Base-by-base conservation (phyloP, 1,140 invertebrate genomes). In the Papilio glaucus region DNA sequence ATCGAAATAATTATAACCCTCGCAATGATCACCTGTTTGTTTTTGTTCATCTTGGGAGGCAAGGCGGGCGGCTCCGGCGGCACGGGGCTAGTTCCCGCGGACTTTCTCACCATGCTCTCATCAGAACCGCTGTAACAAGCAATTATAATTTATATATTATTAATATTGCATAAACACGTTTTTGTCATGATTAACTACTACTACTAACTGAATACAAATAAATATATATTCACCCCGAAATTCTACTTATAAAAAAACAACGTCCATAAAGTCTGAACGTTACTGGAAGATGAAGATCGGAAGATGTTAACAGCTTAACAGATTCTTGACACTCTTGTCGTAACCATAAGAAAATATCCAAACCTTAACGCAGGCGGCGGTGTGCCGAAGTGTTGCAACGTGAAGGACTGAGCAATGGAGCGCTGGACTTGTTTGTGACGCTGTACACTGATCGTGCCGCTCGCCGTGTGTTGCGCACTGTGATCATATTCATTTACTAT, bases 21-120 rank as follows among this genome's bases (percentile, higher is more conserved):
- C n/a, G n/a, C n/a, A n/a, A 33, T 33, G 2, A 33, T 33, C 29
- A 93, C 91, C 88, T 89, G 91, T 87, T 89, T 84, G 86, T 84
- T 90, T 89, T 95, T 82, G 80, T 93, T 89, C 94, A 92, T 94
- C 92, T 97, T 97, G 65, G 97, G 97, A 69, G 97, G 97, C 77
- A 97, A 89, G 15, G 96, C 96, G 13, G 97, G 97, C 42, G 96
- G 96, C 74, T 94, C 92, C 85, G 85, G 81, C 2, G 93, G 88
- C 21, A 88, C 79, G 8, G 87, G 85, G 75, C 86, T 87, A 53
- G 84, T 82, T 71, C 87, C 82, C 72, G 83, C 85, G 67, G 87
- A 87, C 8, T 85, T 85, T 9, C 79, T 81, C 78, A 90, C 85
- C 13, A 91, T 87, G 69, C 87, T 91, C 71, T 92, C 90, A 71